phyloP scores from a whole-genome alignment of 2,113 vertebrate species.

The Prionailurus viverrinus region DNA sequence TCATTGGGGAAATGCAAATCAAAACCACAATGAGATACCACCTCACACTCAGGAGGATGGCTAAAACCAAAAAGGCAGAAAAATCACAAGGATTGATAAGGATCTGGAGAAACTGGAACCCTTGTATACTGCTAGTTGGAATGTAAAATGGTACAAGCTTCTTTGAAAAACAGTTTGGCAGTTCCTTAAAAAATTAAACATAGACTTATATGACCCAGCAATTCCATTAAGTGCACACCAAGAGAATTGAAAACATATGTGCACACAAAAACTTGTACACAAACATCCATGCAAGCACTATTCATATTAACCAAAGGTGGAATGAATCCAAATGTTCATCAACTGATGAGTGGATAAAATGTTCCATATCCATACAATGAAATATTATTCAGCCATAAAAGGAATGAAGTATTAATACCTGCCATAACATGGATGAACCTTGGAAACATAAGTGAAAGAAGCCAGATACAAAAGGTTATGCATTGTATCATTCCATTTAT shows the following conservation, averaged over 20 bases:
- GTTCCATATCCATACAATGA: not conserved
- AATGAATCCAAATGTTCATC: not conserved
- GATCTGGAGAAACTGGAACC: not conserved
- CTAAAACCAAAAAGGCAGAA: not conserved
- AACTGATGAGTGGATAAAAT: not conserved
- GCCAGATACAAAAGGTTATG: not conserved
- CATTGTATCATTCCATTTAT: not conserved
- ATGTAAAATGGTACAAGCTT: not conserved
- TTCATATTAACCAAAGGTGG: not conserved
- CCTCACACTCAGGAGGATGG: not conserved
- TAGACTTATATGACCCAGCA: not conserved
- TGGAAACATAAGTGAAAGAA: constrained; percentile 5
- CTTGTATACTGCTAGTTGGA: not conserved
- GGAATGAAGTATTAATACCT: not conserved
- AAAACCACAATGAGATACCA: not conserved
- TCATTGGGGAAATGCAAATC: not conserved
- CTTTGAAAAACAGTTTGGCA: constrained; percentile 2
- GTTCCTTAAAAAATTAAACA: constrained; percentile 38
- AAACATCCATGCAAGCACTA: not conserved
- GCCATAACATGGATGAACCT: not conserved
- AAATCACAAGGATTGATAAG: not conserved
- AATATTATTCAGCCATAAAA: constrained; percentile 28
- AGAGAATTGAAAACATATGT: constrained; percentile 18
- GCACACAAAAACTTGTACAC: not conserved
- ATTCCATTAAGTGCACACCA: not conserved